Percentiles rank a stretch among this genome's conserved stretches.
phyloP scores from a whole-genome alignment of 1,140 invertebrate genomes.

The Nasonia longicornis region DNA sequence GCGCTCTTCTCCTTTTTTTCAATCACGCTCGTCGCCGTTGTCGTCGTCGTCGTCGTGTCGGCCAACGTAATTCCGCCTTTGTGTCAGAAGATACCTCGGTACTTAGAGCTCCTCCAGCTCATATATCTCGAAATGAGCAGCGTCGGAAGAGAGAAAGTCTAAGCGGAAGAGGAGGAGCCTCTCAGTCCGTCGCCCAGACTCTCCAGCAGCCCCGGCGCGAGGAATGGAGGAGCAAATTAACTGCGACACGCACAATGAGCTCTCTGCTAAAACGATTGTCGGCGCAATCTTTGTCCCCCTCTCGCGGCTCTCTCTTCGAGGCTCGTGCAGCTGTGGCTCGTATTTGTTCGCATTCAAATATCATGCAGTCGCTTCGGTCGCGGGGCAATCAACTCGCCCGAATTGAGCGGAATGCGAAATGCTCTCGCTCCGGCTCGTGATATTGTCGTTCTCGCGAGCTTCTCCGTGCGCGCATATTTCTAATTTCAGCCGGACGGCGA shows the following conservation, averaged over 20 bases:
- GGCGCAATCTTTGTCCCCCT: constrained; percentile 56
- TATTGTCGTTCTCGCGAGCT: neutral
- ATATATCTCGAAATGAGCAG: constrained; percentile 56
- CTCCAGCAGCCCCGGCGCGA: neutral
- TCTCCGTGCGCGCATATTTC: neutral
- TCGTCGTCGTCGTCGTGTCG: constrained; percentile 34
- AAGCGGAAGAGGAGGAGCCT: constrained; percentile 34
- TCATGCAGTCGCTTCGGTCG: neutral
- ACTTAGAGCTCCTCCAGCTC: constrained; percentile 53
- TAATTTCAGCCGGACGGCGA: neutral
- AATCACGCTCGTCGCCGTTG: constrained; percentile 53
- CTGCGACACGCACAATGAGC: constrained; percentile 53
- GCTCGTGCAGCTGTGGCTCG: neutral
- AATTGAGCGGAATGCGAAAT: constrained; percentile 17
- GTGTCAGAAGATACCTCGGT: constrained; percentile 49
- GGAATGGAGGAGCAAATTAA: constrained; percentile 58
- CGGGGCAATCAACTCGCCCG: neutral
- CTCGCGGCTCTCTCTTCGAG: constrained; percentile 28
- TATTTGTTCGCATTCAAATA: constrained; percentile 27
- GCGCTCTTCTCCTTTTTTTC: constrained; percentile 49
- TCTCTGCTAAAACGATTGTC: constrained; percentile 54
- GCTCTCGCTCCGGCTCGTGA: neutral
- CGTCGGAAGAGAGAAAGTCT: constrained; percentile 6
- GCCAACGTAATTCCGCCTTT: constrained; percentile 57
- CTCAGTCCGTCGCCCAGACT: constrained; percentile 13